phyloP scores from a whole-genome alignment of 2,797 vertebrate species.

The Rhynchonycteris naso region DNA sequence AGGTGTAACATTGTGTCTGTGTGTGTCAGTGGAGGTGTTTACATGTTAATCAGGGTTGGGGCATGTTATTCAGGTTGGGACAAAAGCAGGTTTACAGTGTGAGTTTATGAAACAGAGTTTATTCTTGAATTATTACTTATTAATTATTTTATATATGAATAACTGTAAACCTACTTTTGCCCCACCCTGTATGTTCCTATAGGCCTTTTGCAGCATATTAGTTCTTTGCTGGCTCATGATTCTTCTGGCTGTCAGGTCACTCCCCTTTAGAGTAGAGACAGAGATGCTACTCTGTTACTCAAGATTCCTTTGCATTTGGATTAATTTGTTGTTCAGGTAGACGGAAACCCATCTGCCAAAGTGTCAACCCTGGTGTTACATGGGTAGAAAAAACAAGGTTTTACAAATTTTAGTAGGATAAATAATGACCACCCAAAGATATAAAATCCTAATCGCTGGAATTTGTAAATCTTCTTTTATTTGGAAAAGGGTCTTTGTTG shows the following conservation, averaged over 20 bases:
- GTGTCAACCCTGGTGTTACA: neutral
- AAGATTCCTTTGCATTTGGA: neutral
- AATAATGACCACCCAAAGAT: neutral
- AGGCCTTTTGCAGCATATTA: neutral
- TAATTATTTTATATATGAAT: neutral
- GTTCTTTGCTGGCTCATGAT: neutral
- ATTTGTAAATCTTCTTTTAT: neutral
- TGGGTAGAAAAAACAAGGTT: neutral
- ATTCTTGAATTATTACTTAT: neutral
- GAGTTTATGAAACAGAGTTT: neutral
- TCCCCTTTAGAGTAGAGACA: neutral
- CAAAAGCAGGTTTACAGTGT: neutral
- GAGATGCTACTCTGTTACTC: neutral
- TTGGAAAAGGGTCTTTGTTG: neutral
- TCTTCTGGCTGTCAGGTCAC: neutral
- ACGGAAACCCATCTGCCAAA: neutral
- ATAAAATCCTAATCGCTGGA: neutral
- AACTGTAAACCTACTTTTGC: neutral
- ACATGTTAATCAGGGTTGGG: neutral
- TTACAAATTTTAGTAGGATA: neutral
- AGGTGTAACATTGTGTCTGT: neutral
- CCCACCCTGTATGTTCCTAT: neutral
- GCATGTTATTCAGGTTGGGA: neutral
- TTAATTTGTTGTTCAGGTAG: neutral
- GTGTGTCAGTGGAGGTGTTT: neutral